Percentiles rank a stretch among this genome's conserved stretches.
Conservation (phyloP, 2,888 invertebrate species). For the Andrena chrysosceles region DNA sequence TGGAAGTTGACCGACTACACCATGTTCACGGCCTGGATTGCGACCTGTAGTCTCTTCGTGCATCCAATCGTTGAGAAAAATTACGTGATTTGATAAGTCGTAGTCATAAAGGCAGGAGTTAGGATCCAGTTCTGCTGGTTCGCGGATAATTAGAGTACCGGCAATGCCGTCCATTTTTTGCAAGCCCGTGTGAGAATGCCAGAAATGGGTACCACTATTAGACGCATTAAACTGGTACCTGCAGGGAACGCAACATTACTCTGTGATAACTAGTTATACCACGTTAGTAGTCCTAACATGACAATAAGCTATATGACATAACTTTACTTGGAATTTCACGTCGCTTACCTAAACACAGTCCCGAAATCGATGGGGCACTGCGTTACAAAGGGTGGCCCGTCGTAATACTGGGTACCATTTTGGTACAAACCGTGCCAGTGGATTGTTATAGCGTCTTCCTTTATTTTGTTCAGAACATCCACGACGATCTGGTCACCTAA, state of each 20-base stretch:
- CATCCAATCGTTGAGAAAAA: slow-evolving; percentile 86
- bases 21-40: slow-evolving; percentile 84
- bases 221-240: slow-evolving; percentile 82
- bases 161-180: slow-evolving; percentile 88
- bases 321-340: neutral
- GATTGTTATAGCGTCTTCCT: slow-evolving; percentile 93
- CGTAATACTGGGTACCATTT: slow-evolving; percentile 92
- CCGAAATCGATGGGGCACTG: slow-evolving; percentile 95
- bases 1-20: slow-evolving; percentile 83
- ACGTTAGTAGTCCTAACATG: neutral
- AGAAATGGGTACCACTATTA: slow-evolving; percentile 83
- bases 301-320: too few species aligned
- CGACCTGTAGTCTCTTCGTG: slow-evolving; percentile 79
- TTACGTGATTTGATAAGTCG: slow-evolving; percentile 86
- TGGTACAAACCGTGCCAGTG: slow-evolving; percentile 97
- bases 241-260: slow-evolving; percentile 43
- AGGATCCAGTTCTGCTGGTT: slow-evolving; percentile 83
- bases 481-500: slow-evolving; percentile 94
- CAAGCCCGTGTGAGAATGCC: slow-evolving; percentile 83
- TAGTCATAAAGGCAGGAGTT: slow-evolving; percentile 81
- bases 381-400: slow-evolving; percentile 94
- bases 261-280: too few species aligned
- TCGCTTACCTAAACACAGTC: slow-evolving; percentile 90
- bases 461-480: slow-evolving; percentile 94
- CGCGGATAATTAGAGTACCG: slow-evolving; percentile 87